Evolutionary conservation across 2,888 invertebrate species (phyloP).

Genomic region (Zaprionus bogoriensis): DNA sequence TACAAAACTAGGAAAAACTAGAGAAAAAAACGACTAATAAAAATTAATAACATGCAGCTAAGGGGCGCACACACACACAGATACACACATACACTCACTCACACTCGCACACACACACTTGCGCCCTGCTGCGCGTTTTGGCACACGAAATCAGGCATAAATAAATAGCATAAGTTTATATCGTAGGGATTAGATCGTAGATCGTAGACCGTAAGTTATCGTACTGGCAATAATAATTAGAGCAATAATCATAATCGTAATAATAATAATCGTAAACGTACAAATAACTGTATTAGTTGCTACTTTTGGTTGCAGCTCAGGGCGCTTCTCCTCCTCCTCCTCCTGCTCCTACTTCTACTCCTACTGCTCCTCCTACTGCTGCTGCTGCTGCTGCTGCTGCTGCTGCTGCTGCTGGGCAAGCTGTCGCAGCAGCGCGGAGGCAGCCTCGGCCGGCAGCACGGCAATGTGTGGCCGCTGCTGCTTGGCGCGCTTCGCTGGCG

Average conservation of each 20-base stretch:
- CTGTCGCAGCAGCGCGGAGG: conserved; percentile 48
- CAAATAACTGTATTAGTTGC: conserved; percentile 17
- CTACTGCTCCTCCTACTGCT: conserved; percentile 18
- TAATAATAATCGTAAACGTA: conserved; percentile 5
- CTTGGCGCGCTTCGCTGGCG: conserved; percentile 48
- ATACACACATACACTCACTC: conserved; percentile 1
- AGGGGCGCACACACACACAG: conserved; percentile 1
- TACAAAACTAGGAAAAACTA: conserved; percentile 6
- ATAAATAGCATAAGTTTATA: conserved; percentile 55
- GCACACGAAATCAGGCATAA: conserved; percentile 64
- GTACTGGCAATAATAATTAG: background rate
- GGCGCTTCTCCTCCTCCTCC: conserved; percentile 12
- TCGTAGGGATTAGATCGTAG: no score
- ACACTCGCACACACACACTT: conserved; percentile 2
- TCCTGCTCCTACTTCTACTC: conserved; percentile 9
- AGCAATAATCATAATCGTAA: conserved; percentile 10
- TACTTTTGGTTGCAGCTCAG: conserved; percentile 7
- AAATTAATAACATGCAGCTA: background rate
- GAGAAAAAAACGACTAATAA: background rate
- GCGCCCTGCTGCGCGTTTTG: no score
- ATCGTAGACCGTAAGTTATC: background rate
- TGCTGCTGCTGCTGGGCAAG: conserved; percentile 35
- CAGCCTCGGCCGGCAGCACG: conserved; percentile 47
- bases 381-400: conserved; percentile 6
- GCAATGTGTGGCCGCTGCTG: conserved; percentile 48